Percentiles rank a stretch among this genome's conserved stretches.
Conservation (phyloP, 2,113 vertebrate species). For the Atractosteus spatula region DNA sequence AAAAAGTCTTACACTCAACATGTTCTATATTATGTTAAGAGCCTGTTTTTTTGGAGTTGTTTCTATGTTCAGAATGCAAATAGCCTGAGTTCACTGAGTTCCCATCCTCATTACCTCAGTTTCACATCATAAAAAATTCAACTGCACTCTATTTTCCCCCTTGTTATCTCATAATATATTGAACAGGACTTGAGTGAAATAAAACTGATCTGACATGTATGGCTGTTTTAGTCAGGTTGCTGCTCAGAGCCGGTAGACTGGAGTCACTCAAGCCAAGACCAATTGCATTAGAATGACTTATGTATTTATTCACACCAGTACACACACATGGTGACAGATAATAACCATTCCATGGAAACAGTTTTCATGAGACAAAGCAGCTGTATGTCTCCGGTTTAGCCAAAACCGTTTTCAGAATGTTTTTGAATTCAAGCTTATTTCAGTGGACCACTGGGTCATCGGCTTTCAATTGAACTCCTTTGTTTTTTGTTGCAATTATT, state of each 20-base stretch:
- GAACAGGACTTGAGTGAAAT: conserved; percentile 23
- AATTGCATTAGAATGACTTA: too few relatives aligned
- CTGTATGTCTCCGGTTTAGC: too few relatives aligned
- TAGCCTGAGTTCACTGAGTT: not conserved
- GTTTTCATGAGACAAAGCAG: too few relatives aligned
- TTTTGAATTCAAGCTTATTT: too few relatives aligned
- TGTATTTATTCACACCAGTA: too few relatives aligned
- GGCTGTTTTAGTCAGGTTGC: conserved; percentile 6
- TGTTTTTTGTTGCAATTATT: too few relatives aligned
- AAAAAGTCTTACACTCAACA: too few relatives aligned
- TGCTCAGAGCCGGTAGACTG: conserved; percentile 16
- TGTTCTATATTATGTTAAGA: not conserved
- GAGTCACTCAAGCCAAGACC: not conserved
- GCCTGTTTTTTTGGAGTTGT: not conserved
- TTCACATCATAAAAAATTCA: conserved; percentile 33
- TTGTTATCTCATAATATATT: conserved; percentile 25
- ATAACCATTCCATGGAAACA: too few relatives aligned
- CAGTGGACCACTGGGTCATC: too few relatives aligned
- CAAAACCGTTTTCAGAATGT: too few relatives aligned
- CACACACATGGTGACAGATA: not conserved
- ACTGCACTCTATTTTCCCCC: conserved; percentile 20
- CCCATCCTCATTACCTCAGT: conserved; percentile 18
- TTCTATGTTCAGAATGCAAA: not conserved
- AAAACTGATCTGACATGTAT: conserved; percentile 24
- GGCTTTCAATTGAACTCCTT: too few relatives aligned